A percentile compares a stretch with the other conserved stretches of the same genome.
Conservation (phyloP, 2,113 vertebrate genomes). For the Crotalus tigris region DNA sequence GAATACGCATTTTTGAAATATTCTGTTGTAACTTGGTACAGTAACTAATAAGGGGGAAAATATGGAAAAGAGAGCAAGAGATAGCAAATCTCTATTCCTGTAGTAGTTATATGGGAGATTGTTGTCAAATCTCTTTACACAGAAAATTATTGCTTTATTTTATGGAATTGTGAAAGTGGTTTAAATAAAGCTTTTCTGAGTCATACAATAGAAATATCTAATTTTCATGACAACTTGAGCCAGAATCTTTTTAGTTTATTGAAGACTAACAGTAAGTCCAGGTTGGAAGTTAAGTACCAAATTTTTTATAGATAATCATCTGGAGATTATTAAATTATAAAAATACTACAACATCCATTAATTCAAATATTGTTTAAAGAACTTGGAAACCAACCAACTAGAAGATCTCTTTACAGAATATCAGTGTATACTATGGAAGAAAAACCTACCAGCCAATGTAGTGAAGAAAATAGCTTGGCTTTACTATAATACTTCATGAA, state of each 20-base stretch:
- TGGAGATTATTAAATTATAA: not conserved
- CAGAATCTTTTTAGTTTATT: not conserved
- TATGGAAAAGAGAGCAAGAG: not conserved
- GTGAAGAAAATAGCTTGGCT: not conserved
- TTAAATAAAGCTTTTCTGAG: not conserved
- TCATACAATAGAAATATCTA: not conserved
- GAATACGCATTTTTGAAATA: not conserved
- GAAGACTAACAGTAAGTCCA: not conserved
- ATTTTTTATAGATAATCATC: conserved; percentile 12
- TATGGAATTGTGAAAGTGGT: not conserved
- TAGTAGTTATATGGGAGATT: not conserved
- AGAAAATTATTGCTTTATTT: not conserved
- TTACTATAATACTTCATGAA: conserved; percentile 3
- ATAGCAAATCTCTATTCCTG: too few relatives aligned
- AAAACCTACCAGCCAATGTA: conserved; percentile 1
- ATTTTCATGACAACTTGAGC: not conserved
- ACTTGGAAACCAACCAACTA: not conserved
- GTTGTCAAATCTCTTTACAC: not conserved
- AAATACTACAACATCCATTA: not conserved
- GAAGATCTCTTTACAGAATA: not conserved
- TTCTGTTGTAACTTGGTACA: not conserved
- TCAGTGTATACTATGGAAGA: not conserved
- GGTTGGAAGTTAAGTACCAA: not conserved
- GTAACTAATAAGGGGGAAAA: not conserved
- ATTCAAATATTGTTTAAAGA: not conserved